Base-by-base conservation (phyloP, 2,797 vertebrate species). In the Anas capensis region DNA sequence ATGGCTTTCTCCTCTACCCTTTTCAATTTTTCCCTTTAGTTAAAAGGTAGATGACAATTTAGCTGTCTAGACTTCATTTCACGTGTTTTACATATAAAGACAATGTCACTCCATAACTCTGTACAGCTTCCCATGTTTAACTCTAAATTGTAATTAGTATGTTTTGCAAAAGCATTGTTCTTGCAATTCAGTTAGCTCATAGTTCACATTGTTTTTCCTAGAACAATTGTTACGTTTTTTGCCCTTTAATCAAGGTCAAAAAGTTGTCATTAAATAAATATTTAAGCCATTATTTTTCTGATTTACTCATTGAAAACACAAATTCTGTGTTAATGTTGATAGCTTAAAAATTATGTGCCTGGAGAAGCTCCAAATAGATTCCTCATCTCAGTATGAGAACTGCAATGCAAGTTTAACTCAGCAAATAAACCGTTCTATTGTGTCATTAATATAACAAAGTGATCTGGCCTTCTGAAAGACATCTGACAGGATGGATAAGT, bases 401-500 rank as follows among this genome's bases (percentile, higher is more conserved):
- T 62, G 58, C 88, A 40, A 24, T 49, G 9, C n/a, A 27, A 4
- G 17, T 82, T 88, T 51, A 62, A 33, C 20, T 54, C 58, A 64
- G n/a, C 31, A 78, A 26, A 26, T 64, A 38, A 76, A 61, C 5
- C 24, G 40, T 44, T 36, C 11, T 33, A 34, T 64, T 84, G 15
- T 21, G 6, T 60, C 31, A 14, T 33, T 68, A 29, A 11, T 68
- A 19, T 14, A 42, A 42, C 61, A 64, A 42, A 64, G 40, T 15
- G 4, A 31, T 42, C 27, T 21, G 68, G 42, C 42, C 34, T 88
- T 94, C n/a, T 48, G 40, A 73, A 15, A n/a, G n/a, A 65, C 38
- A 3, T 8, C 31, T 34, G 42, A 24, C 23, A 61, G 34, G 21
- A 24, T 5, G n/a, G 57, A 26, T 40, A 11, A 0, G 0, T 48